Base-by-base conservation (phyloP, 1,140 invertebrate species). In the Drosophila hydei region DNA sequence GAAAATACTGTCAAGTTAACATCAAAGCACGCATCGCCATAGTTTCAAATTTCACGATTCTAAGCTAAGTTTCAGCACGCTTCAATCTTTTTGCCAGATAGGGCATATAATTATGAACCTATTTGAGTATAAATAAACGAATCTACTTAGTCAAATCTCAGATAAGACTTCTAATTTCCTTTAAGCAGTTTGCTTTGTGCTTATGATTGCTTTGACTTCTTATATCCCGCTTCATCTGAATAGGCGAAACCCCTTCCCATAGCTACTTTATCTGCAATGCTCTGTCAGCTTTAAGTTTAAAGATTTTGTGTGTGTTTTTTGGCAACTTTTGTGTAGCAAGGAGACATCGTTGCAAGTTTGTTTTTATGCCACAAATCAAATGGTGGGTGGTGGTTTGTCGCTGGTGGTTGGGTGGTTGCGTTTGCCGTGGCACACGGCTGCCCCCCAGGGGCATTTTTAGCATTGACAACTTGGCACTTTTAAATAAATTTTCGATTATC, bases 401-500 rank as follows among this genome's bases (percentile, higher is more conserved):
- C n/a, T n/a, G 12, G 12, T 33, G 36, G 12, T 5, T 42, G 38
- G 38, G 1, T 8, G 38, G 38, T 5, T 16, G 47, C 1, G 36
- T 12, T 7, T 16, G 38, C 4, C 38, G 64, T 60, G 60, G 51
- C 18, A 23, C 54, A 63, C 42, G 54, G 48, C 42, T 12, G 52
- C 36, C 58, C 51, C 27, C 9, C 45, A 18, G 59, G 30, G 54
- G 50, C 63, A 40, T 42, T 71, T 23, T 58, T 54, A 51, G 33
- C 47, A 55, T 69, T 54, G 51, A 74, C 55, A 69, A 67, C 59
- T 71, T 75, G 61, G 64, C 68, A 72, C 75, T 75, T 71, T 81
- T 89, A 89, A 89, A 89, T 90, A 87, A 90, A 90, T 83, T 90
- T 89, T 89, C 87, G 87, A 90, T 90, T 90, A 90, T 90, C 87